These are phyloP conservation scores for Pollicipes pollicipes DNA, from an alignment of 1,140 invertebrate species.

Conservation along the genomic window DNA sequence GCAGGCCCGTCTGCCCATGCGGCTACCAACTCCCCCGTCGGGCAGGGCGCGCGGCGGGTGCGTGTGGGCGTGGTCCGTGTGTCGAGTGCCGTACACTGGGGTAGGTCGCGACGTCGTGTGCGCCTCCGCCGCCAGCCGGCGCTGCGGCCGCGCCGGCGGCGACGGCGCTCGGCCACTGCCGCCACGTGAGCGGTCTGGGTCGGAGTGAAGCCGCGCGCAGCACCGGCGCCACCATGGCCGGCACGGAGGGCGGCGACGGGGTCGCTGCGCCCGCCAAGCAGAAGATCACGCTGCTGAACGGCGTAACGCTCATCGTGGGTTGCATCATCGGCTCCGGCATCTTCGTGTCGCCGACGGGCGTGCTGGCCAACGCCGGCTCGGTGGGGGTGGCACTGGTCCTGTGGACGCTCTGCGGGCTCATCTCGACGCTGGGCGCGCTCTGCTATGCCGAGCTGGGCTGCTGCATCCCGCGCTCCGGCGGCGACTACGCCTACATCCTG, in stretches of 20 bases:
- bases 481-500: slow-evolving; percentile 81
- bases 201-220: too few species aligned
- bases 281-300: slow-evolving; percentile 65
- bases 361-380: slow-evolving; percentile 24
- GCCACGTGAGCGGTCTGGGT: too few species aligned
- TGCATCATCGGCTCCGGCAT: slow-evolving; percentile 64
- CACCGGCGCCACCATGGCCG: slow-evolving; percentile 5
- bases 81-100: too few species aligned
- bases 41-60: too few species aligned
- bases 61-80: too few species aligned
- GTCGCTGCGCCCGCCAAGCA: slow-evolving; percentile 32
- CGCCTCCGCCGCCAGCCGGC: too few species aligned
- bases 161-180: too few species aligned
- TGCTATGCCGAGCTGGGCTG: slow-evolving; percentile 36
- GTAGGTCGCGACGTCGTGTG: too few species aligned
- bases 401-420: slow-evolving; percentile 28
- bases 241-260: slow-evolving; percentile 19
- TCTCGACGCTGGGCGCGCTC: slow-evolving; percentile 53
- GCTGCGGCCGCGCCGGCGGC: too few species aligned
- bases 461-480: slow-evolving; percentile 59
- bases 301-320: slow-evolving; percentile 67
- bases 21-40: too few species aligned
- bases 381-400: slow-evolving; percentile 23
- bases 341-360: slow-evolving; percentile 49
- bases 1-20: too few species aligned